Percentiles rank a stretch among this genome's conserved stretches.
phyloP scores from a whole-genome alignment of 2,888 invertebrate species.

The Drosophila austrosaltans region DNA sequence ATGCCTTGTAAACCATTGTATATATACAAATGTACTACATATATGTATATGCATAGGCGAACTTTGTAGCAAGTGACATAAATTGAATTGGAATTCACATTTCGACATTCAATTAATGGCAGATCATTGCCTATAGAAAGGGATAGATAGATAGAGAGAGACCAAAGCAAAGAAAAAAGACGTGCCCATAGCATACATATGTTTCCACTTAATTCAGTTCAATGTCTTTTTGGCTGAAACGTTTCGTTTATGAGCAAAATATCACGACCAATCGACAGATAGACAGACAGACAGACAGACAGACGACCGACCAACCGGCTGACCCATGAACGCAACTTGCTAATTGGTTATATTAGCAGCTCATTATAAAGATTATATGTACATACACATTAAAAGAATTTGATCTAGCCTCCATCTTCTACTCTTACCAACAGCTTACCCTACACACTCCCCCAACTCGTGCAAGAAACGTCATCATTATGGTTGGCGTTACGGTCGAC shows the following conservation, averaged over 20 bases:
- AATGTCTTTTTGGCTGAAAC: slow-evolving; percentile 54
- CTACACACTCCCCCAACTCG: slow-evolving; percentile 24
- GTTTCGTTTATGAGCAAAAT: slow-evolving; percentile 14
- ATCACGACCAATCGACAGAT: slow-evolving; percentile 3
- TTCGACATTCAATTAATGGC: slow-evolving; percentile 52
- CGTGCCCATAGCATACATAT: slow-evolving; percentile 43
- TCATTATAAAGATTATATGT: slow-evolving; percentile 3
- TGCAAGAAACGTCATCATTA: slow-evolving; percentile 34
- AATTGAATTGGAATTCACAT: slow-evolving; percentile 44
- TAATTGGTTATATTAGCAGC: slow-evolving; percentile 11
- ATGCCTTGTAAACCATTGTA: slow-evolving; percentile 3
- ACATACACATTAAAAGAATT: neutral
- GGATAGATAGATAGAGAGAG: neutral
- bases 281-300: neutral
- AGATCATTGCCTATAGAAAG: slow-evolving; percentile 32
- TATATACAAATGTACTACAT: neutral
- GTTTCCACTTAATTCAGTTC: slow-evolving; percentile 60
- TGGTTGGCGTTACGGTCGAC: slow-evolving; percentile 80
- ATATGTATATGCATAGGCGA: slow-evolving; percentile 6
- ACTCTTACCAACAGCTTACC: neutral
- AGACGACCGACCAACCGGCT: neutral
- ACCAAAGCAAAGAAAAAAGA: slow-evolving; percentile 15
- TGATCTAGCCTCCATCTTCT: neutral
- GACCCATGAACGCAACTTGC: slow-evolving; percentile 2
- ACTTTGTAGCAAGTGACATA: slow-evolving; percentile 36